Evolutionary conservation across 92 coral and sea anemone species (phyloP).

Genomic region (Epizoanthus scotinus): DNA sequence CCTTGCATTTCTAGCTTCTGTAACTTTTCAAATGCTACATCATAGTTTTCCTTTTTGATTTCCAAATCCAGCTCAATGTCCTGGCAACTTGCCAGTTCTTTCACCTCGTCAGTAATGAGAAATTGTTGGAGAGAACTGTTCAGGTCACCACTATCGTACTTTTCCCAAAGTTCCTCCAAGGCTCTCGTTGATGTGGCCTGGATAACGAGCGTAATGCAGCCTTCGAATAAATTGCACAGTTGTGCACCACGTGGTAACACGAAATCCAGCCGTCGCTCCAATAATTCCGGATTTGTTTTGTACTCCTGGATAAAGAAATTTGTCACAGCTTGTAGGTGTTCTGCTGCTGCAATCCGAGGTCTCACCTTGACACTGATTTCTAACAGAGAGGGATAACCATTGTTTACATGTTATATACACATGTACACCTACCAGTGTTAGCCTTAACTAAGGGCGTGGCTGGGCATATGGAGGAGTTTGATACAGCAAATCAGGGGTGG

Average conservation of each 20-base stretch:
- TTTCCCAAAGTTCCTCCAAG: constrained; percentile 21
- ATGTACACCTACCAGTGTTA: too few species aligned
- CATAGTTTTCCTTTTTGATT: background rate
- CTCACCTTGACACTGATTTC: background rate
- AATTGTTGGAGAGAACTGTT: background rate
- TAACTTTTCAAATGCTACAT: background rate
- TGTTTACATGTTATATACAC: too few species aligned
- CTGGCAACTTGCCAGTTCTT: background rate
- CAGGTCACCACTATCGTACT: constrained; percentile 7
- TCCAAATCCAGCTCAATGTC: background rate
- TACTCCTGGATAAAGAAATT: background rate
- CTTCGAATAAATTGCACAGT: background rate
- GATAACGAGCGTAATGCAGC: constrained; percentile 2
- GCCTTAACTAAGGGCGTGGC: too few species aligned
- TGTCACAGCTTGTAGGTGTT: background rate
- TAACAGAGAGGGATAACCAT: background rate
- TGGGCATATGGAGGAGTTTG: too few species aligned
- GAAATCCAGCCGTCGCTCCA: background rate
- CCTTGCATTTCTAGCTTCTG: background rate
- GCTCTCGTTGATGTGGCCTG: constrained; percentile 17
- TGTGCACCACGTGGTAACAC: constrained; percentile 9
- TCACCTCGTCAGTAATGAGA: constrained; percentile 18
- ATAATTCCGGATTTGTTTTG: background rate
- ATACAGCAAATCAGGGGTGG: too few species aligned
- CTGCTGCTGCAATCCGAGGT: background rate